These are phyloP conservation scores for Arge pagana DNA, from an alignment of 2,888 invertebrate species.

Conservation along the genomic window DNA sequence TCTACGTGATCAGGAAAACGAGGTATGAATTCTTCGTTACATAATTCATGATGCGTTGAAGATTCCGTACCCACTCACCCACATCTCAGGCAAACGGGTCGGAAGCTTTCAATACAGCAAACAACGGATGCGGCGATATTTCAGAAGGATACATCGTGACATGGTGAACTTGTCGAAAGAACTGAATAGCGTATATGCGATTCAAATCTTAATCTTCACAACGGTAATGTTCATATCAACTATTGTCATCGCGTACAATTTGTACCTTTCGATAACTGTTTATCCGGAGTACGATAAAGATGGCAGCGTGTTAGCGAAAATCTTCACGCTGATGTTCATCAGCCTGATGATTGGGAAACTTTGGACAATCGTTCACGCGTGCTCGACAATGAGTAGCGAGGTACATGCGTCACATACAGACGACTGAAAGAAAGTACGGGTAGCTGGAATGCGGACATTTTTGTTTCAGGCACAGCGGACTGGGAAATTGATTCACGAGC, in stretches of 20 bases:
- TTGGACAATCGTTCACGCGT: not conserved
- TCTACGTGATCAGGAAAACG: too few species aligned
- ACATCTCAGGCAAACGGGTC: too few species aligned
- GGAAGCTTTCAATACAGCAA: too few species aligned
- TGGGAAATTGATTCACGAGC: not conserved
- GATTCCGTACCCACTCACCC: too few species aligned
- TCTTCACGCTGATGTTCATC: too few species aligned
- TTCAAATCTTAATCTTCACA: constrained; percentile 37
- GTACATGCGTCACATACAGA: not conserved
- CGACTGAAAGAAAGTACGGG: not conserved
- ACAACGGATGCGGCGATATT: too few species aligned
- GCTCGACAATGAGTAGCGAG: not conserved
- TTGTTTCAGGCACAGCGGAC: constrained; percentile 3
- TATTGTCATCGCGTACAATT: constrained; percentile 33
- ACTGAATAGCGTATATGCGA: constrained; percentile 35
- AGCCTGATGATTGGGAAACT: not conserved
- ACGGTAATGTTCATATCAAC: constrained; percentile 29
- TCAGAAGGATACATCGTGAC: constrained; percentile 39
- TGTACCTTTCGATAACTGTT: constrained; percentile 27
- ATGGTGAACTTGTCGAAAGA: constrained; percentile 29
- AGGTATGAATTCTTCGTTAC: too few species aligned
- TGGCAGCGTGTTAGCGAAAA: too few species aligned
- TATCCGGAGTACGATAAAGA: too few species aligned
- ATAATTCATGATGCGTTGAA: too few species aligned
- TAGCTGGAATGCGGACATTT: not conserved